Base-by-base conservation (phyloP, 2,888 invertebrate species). In the Hybos culiciformis region DNA sequence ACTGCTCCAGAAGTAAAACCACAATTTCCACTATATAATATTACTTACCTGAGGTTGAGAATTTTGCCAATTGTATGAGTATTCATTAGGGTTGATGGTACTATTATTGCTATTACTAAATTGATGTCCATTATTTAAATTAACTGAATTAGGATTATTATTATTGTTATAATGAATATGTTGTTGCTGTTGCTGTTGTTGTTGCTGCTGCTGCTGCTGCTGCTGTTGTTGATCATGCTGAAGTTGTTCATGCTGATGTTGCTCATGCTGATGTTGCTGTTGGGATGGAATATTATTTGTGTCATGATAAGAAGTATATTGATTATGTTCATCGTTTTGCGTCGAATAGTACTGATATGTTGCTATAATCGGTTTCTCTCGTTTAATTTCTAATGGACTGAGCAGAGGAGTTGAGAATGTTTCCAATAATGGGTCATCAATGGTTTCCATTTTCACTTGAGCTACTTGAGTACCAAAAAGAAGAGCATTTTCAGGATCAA, bases 401-500 rank as follows among this genome's bases (percentile, higher is more conserved):
- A 83, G 72, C 49, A 83, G 70, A 48, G 82, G 80, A 51, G 80
- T 77, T 47, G 77, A 73, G 61, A 75, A 72, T 52, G 73, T 73
- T 56, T 75, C 76, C 47, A 76, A 68, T 49, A 76, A 58, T 39
- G 70, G 58, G 51, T 75, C 77, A 53, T 79, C 79, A 52, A 81
- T 78, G 44, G 81, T 77, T 66, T 86, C 85, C 63, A 85, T 72
- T 66, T 86, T 86, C 54, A 86, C 81, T 62, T 83, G 83, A 4
- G 65, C 59, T 51, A 62, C 47, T 43, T 53, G 43, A 42, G 80
- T 73, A 50, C 81, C 80, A 54, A 87, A 70, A 83, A 87, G 86
- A 58, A 85, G 83, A 42, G 87, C 86, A 62, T 88, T 88, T 64
- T 87, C 87, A 21, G 87, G 85, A 63, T 90, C 88, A 60, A 88